Conservation (phyloP, 2,113 vertebrate genomes). For the Xiphophorus hellerii region DNA sequence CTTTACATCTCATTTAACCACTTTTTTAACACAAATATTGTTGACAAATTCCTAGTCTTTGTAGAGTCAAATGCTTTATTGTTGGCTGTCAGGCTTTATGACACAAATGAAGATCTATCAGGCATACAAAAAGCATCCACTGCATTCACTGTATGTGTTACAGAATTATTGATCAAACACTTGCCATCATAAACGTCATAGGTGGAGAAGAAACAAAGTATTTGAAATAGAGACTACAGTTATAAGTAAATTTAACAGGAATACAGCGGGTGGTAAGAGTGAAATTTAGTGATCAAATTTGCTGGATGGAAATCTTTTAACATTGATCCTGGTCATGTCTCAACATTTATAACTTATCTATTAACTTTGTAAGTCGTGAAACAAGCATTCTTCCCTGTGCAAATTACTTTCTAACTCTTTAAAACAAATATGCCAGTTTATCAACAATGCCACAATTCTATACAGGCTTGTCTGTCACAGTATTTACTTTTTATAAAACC, state of each 20-base stretch:
- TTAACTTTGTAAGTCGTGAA: not conserved
- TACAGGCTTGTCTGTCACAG: not conserved
- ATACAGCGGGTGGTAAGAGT: too few relatives aligned
- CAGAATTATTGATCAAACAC: not conserved
- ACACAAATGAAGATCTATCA: constrained; percentile 5
- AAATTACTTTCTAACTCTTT: not conserved
- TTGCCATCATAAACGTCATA: not conserved
- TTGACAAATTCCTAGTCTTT: not conserved
- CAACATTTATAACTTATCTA: not conserved
- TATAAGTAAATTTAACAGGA: not conserved
- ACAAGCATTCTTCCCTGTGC: not conserved
- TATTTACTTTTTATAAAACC: not conserved
- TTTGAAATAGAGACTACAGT: not conserved
- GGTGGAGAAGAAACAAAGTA: not conserved
- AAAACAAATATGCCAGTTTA: not conserved
- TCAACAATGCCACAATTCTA: not conserved
- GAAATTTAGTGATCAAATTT: too few relatives aligned
- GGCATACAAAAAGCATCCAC: not conserved
- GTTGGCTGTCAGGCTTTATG: constrained; percentile 1
- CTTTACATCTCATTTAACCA: constrained; percentile 16
- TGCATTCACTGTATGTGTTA: too few relatives aligned
- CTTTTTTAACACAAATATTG: constrained; percentile 20
- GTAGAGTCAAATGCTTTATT: not conserved
- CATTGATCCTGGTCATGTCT: too few relatives aligned
- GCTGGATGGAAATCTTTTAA: too few relatives aligned